Evolutionary conservation across 1,140 invertebrate species (phyloP).

Genomic region (Orius laevigatus): DNA sequence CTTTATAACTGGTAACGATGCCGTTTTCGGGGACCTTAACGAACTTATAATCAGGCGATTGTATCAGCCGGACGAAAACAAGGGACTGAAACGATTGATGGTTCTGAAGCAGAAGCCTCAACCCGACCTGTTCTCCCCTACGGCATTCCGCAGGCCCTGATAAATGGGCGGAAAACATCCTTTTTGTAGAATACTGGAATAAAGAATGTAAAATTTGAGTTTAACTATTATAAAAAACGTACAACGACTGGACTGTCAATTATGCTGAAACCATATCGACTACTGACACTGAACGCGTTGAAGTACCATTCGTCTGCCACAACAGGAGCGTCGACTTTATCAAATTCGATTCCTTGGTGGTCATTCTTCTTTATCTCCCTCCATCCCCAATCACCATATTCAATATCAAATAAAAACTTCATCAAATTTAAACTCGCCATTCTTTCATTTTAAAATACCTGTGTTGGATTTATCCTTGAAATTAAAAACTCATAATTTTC

Average conservation of each 20-base stretch:
- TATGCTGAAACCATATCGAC: slow-evolving; percentile 28
- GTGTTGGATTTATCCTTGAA: slow-evolving; percentile 18
- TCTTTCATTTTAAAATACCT: too few relatives aligned
- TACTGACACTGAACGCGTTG: slow-evolving; percentile 31
- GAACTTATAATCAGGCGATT: slow-evolving; percentile 34
- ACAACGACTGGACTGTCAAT: slow-evolving; percentile 26
- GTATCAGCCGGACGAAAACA: slow-evolving; percentile 24
- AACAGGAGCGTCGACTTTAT: slow-evolving; percentile 25
- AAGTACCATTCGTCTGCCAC: slow-evolving; percentile 30
- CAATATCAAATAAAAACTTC: slow-evolving; percentile 29
- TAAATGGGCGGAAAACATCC: slow-evolving; percentile 37
- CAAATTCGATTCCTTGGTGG: slow-evolving; percentile 28
- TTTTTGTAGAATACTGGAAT: slow-evolving; percentile 30
- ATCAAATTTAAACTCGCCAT: not conserved
- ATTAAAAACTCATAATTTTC: slow-evolving; percentile 22
- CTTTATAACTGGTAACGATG: slow-evolving; percentile 33
- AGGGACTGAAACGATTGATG: slow-evolving; percentile 27
- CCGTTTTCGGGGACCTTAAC: slow-evolving; percentile 37
- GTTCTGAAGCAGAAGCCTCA: slow-evolving; percentile 37
- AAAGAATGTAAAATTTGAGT: slow-evolving; percentile 2
- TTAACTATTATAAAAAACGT: slow-evolving; percentile 16
- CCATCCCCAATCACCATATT: slow-evolving; percentile 32
- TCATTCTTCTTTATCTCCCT: slow-evolving; percentile 27
- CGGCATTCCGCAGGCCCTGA: slow-evolving; percentile 32
- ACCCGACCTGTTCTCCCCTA: slow-evolving; percentile 39